Base-by-base conservation (phyloP, 30 jellyfish, hydroid and myxozoan genomes). In the Calvadosia cruxmelitensis region DNA sequence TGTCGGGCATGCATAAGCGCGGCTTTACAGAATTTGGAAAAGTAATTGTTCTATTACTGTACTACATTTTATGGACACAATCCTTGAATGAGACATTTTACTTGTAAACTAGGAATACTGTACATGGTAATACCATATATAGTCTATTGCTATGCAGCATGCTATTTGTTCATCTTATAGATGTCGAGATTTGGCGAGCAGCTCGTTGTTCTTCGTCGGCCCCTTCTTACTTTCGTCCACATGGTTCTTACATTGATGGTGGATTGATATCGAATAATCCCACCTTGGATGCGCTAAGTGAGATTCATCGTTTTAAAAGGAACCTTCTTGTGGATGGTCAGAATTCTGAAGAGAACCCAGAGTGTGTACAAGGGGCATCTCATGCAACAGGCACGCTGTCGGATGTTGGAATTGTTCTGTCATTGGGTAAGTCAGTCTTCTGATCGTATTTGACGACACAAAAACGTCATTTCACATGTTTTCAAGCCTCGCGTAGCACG, bases 201-300 rank as follows among this genome's bases (percentile, higher is more conserved):
- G 93, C 93, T 20, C 85, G 99, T 51, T 84, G 95, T 80, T 82
- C 99, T 32, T 86, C 95, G 27, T 93, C 99, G 23, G 99, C 99
- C n/a, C 95, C 99, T 7, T 53, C 95, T 49, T 91, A 91, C 70
- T 91, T 91, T 79, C 83, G 99, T 3, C 73, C 99, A 20, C 72
- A 84, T 74, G 95, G 92, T 31, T 42, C 57, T 42, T 91, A 80
- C 75, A 33, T 91, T 7, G 99, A 91, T 65, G 99, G 99, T 12
- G 99, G 99, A 31, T 69, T 91, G 16, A 91, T 91, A 33, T 94
- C 99, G 35, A 91, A 91, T 67, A 91, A 91, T 73, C 99, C 99
- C 10, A 91, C 99, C 0, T 70, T 91, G 23, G 99, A 91, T 49
- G 93, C 79, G 10, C 70, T 91, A 34, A 66, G 92, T 13, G 99